Evolutionary conservation across 2,888 invertebrate species (phyloP).

Genomic region (Aphrophora alni): DNA sequence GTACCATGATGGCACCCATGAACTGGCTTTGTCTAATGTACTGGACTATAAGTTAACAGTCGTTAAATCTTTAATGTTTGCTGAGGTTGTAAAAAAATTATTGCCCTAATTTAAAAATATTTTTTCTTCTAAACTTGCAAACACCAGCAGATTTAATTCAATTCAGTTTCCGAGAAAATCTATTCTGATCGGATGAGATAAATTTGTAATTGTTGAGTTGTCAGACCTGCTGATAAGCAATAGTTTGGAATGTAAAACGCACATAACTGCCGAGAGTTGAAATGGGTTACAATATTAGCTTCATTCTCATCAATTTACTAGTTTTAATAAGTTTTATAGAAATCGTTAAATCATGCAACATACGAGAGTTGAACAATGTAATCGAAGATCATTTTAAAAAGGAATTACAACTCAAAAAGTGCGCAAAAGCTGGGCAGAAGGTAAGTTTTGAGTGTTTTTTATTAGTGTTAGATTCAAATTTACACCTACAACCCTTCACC

Average conservation of each 20-base stretch:
- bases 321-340: not conserved
- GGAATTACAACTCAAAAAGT: not conserved
- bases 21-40: no score
- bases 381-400: not conserved
- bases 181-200: not conserved
- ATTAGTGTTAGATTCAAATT: no score
- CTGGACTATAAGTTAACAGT: no score
- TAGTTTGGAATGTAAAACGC: not conserved
- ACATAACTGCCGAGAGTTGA: not conserved
- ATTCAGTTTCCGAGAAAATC: no score
- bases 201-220: not conserved
- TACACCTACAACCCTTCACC: no score
- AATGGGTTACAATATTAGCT: not conserved
- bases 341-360: not conserved
- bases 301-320: not conserved
- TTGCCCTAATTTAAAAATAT: no score
- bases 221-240: not conserved
- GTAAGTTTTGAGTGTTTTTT: no score
- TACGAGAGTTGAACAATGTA: not conserved
- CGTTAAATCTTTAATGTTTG: no score
- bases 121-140: no score
- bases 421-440: not conserved
- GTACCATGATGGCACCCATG: no score
- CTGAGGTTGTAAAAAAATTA: no score
- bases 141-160: no score